These are phyloP conservation scores for Crossoptilon crossoptilon DNA, from an alignment of 2,797 vertebrate genomes.

Conservation along the genomic window DNA sequence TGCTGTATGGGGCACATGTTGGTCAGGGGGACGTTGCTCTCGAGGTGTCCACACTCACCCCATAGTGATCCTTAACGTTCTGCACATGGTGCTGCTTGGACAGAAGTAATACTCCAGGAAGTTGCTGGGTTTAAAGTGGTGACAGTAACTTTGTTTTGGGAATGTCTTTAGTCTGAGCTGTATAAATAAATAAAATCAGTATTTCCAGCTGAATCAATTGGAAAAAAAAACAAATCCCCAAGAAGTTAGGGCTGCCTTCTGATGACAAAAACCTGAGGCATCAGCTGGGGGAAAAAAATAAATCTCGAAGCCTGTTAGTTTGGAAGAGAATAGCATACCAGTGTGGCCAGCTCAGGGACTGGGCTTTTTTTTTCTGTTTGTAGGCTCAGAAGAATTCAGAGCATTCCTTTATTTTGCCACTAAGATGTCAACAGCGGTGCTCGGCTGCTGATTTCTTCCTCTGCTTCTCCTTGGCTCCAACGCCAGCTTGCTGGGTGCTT, in stretches of 20 bases:
- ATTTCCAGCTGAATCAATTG: conserved; percentile 19
- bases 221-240: background rate
- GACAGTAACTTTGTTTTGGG: conserved; percentile 29
- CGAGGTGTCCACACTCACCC: background rate
- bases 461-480: background rate
- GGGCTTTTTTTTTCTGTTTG: background rate
- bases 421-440: background rate
- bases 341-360: background rate
- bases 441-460: conserved; percentile 21
- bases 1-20: rapidly evolving
- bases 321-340: background rate
- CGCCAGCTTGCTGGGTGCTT: conserved; percentile 30
- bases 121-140: conserved; percentile 6
- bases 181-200: conserved; percentile 41
- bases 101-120: background rate
- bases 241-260: conserved; percentile 15
- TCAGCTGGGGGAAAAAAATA: background rate
- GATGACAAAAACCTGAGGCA: background rate
- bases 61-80: background rate
- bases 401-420: background rate
- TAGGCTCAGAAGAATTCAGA: conserved; percentile 14
- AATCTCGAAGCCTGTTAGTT: background rate
- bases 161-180: conserved; percentile 26
- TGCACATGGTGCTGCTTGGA: background rate
- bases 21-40: background rate